Conservation (phyloP, 2,888 invertebrate species). For the Synergus laeviventris region DNA sequence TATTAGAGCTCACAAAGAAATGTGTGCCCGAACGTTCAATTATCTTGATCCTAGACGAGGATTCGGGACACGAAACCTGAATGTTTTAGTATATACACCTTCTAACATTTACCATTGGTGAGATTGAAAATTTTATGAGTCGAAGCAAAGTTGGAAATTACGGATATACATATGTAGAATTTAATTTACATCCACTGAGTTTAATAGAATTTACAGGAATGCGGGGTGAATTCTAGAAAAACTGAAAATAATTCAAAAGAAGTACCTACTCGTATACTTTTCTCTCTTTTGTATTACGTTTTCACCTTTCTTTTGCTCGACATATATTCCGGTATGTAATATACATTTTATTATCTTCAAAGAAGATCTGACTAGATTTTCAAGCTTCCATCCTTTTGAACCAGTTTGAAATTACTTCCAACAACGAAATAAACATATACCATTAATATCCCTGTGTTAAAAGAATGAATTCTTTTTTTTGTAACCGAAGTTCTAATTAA, state of each 20-base stretch:
- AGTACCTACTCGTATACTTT: neutral
- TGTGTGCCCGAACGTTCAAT: neutral
- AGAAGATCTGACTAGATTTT: neutral
- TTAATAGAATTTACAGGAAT: too few relatives aligned
- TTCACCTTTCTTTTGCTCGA: neutral
- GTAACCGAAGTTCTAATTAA: neutral
- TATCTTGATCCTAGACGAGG: neutral
- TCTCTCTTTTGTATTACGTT: neutral
- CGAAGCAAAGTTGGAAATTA: neutral
- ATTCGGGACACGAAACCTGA: neutral
- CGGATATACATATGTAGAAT: too few relatives aligned
- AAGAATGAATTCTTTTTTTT: too few relatives aligned
- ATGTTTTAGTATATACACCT: neutral
- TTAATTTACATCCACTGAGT: too few relatives aligned
- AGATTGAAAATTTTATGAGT: neutral
- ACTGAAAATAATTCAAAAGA: neutral
- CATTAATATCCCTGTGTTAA: neutral
- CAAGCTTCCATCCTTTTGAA: neutral
- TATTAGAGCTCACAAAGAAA: neutral
- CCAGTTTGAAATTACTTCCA: neutral
- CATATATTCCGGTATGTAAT: neutral
- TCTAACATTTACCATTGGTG: neutral
- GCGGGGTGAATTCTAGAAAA: neutral
- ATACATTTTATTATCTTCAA: neutral
- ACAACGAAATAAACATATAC: neutral